Conservation (phyloP, 2,797 vertebrate genomes). For the Telmatherina bonti region DNA sequence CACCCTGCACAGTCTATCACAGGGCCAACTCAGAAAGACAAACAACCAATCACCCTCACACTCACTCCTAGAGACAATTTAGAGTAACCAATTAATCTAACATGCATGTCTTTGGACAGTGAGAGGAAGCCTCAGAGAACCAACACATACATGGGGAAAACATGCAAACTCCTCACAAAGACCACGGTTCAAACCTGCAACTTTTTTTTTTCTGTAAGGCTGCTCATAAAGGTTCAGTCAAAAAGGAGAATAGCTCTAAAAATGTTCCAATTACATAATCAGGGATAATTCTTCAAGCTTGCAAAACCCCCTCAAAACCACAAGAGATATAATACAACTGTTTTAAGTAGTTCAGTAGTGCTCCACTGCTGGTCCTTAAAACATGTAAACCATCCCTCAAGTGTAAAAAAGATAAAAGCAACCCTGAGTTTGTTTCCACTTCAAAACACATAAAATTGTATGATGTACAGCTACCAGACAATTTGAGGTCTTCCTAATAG, state of each 20-base stretch:
- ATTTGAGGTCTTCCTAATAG: background rate
- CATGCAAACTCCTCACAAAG: too few relatives aligned
- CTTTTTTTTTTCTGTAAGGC: too few relatives aligned
- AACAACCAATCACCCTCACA: too few relatives aligned
- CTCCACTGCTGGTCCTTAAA: background rate
- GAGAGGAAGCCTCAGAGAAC: too few relatives aligned
- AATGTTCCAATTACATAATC: background rate
- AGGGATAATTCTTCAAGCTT: background rate
- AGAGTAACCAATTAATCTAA: too few relatives aligned
- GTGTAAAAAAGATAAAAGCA: slow-evolving; percentile 4
- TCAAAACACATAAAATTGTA: background rate
- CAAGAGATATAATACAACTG: background rate
- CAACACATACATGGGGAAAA: too few relatives aligned
- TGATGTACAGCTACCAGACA: background rate
- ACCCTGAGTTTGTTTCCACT: background rate
- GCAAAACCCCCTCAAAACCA: background rate
- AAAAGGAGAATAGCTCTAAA: background rate
- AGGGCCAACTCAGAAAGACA: too few relatives aligned
- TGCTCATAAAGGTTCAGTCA: background rate
- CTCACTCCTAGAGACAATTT: too few relatives aligned
- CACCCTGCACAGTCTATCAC: too few relatives aligned
- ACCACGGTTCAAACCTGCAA: too few relatives aligned
- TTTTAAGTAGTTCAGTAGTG: background rate
- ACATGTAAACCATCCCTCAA: slow-evolving; percentile 9
- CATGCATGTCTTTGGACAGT: too few relatives aligned